Base-by-base conservation (phyloP, 2,113 vertebrate species). In the Paracanthobrama guichenoti region DNA sequence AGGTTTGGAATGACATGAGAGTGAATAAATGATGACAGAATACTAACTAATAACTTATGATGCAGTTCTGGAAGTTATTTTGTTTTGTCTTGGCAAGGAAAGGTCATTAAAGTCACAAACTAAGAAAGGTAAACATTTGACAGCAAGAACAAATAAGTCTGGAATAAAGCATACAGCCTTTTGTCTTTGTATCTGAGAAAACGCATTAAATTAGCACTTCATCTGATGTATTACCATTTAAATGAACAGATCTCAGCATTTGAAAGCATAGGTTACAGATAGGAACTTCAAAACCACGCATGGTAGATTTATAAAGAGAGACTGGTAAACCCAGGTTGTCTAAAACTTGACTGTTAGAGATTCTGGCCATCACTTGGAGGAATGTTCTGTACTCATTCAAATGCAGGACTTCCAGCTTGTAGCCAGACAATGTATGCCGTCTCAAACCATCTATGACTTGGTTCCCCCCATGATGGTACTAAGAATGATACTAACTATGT, bases 61-160 rank as follows among this genome's bases (percentile, higher is more conserved):
- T 69, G 18, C 66, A 42, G 66, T 46, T 59, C 53, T 83, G 81
- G 83, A 86, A 86, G 74, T 48, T 44, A 55, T 55, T 77, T 80
- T 79, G 9, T 59, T 1, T 31, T 55, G 55, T 55, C 46, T 57
- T 88, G 74, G 83, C 44, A 3, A 74, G 85, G 74, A 78, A 91
- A 91, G 87, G 87, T 90, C 79, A 44, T 80, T 72, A 4, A 10
- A 81, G 62, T 53, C 53, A 8, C 53, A 22, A 55, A 55, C 53
- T 22, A 55, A 55, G 6, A 46, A 73, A 39, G 18, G 26, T n/a
- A 69, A 53, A 75, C 26, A 57, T 35, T 67, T 50, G 44, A 28
- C 9, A 81, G 18, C 42, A 67, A 50, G 26, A 50, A 10, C 28
- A 66, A 48, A 67, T 31, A 42, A 22, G 60, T 67, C 44, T 46